phyloP scores from a whole-genome alignment of 2,113 vertebrate species.

The Megaleporinus macrocephalus region DNA sequence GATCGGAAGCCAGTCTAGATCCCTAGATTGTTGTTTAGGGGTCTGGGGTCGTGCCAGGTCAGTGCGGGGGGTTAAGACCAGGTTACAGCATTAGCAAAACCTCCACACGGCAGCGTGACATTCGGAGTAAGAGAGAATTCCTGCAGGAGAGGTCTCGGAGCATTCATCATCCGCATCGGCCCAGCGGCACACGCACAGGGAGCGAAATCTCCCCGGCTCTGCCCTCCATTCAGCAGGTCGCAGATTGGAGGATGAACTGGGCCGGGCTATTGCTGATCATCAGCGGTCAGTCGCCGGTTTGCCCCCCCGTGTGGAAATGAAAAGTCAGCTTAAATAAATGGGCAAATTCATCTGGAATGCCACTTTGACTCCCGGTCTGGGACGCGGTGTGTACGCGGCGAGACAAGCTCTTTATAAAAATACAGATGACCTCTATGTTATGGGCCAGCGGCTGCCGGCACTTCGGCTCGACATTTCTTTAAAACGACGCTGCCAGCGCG shows the following conservation, averaged over 20 bases:
- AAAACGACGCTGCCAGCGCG: slow-evolving; percentile 6
- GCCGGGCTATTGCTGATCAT: slow-evolving; percentile 43
- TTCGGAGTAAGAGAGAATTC: slow-evolving; percentile 35
- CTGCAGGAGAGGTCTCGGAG: slow-evolving; percentile 13
- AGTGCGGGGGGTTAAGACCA: slow-evolving; percentile 16
- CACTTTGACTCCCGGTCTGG: slow-evolving; percentile 16
- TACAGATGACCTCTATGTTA: slow-evolving; percentile 30
- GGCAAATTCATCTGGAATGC: slow-evolving; percentile 37
- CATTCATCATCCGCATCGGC: slow-evolving; percentile 44
- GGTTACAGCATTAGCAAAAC: slow-evolving; percentile 36
- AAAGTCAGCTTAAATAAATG: slow-evolving; percentile 53
- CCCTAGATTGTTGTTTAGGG: slow-evolving; percentile 20
- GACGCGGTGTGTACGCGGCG: neutral
- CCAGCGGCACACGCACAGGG: slow-evolving; percentile 21
- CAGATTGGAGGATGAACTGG: slow-evolving; percentile 48
- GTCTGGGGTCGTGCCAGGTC: slow-evolving; percentile 30
- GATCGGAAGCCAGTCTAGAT: neutral
- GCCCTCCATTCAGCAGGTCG: slow-evolving; percentile 56
- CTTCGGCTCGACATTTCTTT: slow-evolving; percentile 26
- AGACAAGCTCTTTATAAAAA: slow-evolving; percentile 39
- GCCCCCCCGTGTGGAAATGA: slow-evolving; percentile 35
- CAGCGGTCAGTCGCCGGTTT: slow-evolving; percentile 26
- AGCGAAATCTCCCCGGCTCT: slow-evolving; percentile 35
- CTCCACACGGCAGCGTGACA: slow-evolving; percentile 41
- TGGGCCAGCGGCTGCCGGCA: slow-evolving; percentile 35